Evolutionary conservation across 2,113 vertebrate genomes (phyloP), one percentile per base, ranked within the genome.

Genomic region (Takifugu flavidus): DNA sequence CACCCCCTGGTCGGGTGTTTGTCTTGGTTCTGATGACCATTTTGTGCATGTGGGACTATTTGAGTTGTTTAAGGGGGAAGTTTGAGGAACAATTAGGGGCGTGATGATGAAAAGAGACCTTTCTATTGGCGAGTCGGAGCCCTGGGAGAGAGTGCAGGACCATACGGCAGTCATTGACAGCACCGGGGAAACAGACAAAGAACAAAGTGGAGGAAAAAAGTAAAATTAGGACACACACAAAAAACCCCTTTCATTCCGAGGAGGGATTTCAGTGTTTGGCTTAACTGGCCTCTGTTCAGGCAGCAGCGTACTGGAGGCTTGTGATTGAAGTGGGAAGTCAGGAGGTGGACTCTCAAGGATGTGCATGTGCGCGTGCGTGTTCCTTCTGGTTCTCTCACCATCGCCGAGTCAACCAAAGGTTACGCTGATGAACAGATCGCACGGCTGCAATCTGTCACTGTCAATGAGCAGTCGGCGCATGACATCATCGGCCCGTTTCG

Each of bases 401-500:
- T 62, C 47, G 52, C 13, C 65, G 67, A 59, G 78, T 82, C 78
- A 74, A 59, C 66, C 60, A 76, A 60, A 72, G 79, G 64, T 80
- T 79, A 63, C 64, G 73, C 65, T 83, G 67, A 76, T 74, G 79
- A 78, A 74, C 77, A 50, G 54, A 69, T 74, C 49, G 43, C 82
- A 59, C 53, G 64, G 65, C 72, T 75, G 68, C 65, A 69, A 74
- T 80, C 61, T 77, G 78, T 86, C 75, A 75, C 59, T 61, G 81
- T 75, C 79, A 53, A 63, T 65, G 69, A 72, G 56, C 45, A 49
- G 63, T 73, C 54, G 25, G 56, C 0, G 42, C 43, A 75, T 85
- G 81, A 85, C 75, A 65, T 85, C 84, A 88, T 73, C 74, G 57
- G 8, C 62, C 68, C 56, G 49, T 80, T 39, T 39, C 76, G 56